phyloP scores from a whole-genome alignment of 1,140 invertebrate species.

The Myzus persicae region DNA sequence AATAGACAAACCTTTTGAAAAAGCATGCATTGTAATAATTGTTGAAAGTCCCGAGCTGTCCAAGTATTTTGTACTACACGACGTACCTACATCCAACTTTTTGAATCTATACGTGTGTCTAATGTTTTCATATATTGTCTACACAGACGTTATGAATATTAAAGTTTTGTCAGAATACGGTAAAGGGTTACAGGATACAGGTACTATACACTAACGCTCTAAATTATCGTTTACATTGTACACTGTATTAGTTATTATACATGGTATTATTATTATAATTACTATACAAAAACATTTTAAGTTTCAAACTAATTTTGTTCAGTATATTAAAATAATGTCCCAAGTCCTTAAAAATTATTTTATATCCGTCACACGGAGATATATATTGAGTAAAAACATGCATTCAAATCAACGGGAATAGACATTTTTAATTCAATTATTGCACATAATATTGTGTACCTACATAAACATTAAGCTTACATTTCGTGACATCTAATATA shows the following conservation, averaged over 20 bases:
- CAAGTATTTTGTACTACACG: slow-evolving; percentile 11
- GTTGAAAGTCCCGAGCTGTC: background rate
- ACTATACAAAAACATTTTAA: slow-evolving; percentile 33
- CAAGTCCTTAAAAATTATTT: slow-evolving; percentile 1
- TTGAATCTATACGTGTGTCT: slow-evolving; percentile 38
- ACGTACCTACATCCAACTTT: background rate
- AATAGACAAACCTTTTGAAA: background rate
- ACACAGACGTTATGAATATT: slow-evolving; percentile 30
- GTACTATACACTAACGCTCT: slow-evolving; percentile 34
- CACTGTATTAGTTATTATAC: slow-evolving; percentile 36
- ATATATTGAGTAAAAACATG: background rate
- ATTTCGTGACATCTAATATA: background rate
- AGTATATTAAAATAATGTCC: background rate
- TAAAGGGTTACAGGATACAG: slow-evolving; percentile 20
- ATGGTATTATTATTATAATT: background rate
- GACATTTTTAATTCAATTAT: background rate
- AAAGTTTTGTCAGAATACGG: slow-evolving; percentile 22
- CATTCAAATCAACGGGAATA: background rate
- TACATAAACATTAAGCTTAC: background rate
- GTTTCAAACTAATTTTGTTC: slow-evolving; percentile 26
- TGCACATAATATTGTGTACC: background rate
- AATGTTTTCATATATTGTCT: slow-evolving; percentile 33
- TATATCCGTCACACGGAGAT: background rate
- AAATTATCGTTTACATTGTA: slow-evolving; percentile 52
- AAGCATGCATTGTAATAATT: background rate